Conservation (phyloP, 1,140 invertebrate genomes). For the Papilio helenus region DNA sequence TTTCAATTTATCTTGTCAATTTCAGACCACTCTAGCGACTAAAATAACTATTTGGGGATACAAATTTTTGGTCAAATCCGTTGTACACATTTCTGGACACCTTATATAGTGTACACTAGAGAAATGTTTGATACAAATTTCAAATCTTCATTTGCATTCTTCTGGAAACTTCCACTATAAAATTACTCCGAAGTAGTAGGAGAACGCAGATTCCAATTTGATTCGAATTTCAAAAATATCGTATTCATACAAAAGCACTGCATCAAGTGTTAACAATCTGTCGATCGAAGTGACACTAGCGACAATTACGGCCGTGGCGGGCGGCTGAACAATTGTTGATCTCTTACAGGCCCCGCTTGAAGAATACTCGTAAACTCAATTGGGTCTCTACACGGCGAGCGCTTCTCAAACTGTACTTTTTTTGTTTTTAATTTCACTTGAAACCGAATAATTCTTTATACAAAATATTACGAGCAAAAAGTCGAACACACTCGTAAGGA, state of each 20-base stretch:
- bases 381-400: constrained; percentile 38
- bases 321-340: constrained; percentile 33
- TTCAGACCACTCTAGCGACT: too few species aligned
- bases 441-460: neutral
- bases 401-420: constrained; percentile 45
- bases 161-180: too few species aligned
- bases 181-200: too few species aligned
- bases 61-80: too few species aligned
- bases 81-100: too few species aligned
- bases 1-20: too few species aligned
- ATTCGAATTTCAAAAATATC: neutral
- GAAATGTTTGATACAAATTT: too few species aligned
- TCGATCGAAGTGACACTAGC: constrained; percentile 39
- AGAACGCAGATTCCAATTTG: neutral
- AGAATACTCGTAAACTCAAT: constrained; percentile 53
- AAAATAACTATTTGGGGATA: too few species aligned
- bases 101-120: too few species aligned
- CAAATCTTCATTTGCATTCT: too few species aligned
- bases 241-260: constrained; percentile 4
- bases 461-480: neutral
- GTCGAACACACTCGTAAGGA: neutral
- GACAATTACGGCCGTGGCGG: constrained; percentile 47
- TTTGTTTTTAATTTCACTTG: neutral
- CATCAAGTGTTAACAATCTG: constrained; percentile 41
- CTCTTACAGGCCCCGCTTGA: constrained; percentile 33